These are phyloP conservation scores for Heliangelus exortis DNA, from an alignment of 2,797 vertebrate genomes.

Conservation along the genomic window DNA sequence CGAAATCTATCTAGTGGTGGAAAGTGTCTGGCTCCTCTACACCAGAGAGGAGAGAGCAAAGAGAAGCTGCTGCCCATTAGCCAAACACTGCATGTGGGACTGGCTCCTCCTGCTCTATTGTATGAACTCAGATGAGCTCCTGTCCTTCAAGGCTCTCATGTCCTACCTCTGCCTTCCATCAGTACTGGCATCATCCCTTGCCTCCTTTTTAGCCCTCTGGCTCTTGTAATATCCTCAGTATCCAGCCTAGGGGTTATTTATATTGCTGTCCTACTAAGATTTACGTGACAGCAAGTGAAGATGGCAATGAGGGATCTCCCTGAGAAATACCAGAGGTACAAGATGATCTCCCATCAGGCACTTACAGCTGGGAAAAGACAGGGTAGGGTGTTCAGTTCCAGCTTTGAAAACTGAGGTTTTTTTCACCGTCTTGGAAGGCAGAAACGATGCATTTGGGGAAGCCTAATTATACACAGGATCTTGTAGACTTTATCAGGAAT, in stretches of 20 bases:
- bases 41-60: not conserved
- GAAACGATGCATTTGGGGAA: not conserved
- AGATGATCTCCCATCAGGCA: not conserved
- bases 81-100: not conserved
- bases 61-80: not conserved
- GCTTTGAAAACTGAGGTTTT: not conserved
- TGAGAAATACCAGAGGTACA: not conserved
- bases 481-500: slow-evolving; percentile 26
- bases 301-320: not conserved
- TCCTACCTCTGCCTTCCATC: not conserved
- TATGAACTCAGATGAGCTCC: not conserved
- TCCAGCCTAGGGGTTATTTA: not conserved
- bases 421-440: not conserved
- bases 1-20: not conserved
- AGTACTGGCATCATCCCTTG: not conserved
- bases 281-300: not conserved
- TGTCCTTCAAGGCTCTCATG: not conserved
- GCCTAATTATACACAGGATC: not conserved
- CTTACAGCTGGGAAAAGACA: not conserved
- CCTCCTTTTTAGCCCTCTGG: not conserved
- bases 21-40: not conserved
- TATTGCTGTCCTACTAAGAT: not conserved
- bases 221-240: not conserved
- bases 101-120: not conserved
- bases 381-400: not conserved